These are phyloP conservation scores for Halcyon chelicuti DNA, from an alignment of 2,797 vertebrate genomes.

Conservation along the genomic window DNA sequence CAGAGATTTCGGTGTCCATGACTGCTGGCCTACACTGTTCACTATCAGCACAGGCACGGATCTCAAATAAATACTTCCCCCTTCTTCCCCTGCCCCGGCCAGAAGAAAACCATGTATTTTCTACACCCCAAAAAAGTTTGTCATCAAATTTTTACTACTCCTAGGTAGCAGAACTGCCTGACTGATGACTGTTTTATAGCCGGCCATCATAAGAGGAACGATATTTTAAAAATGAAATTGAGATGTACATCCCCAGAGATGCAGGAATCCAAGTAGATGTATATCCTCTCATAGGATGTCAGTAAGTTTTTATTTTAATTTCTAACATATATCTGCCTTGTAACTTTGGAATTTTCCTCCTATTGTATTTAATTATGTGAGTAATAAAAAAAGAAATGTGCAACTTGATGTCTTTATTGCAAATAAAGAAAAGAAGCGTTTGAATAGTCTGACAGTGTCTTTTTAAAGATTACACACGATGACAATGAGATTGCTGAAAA, in stretches of 20 bases:
- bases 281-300: neutral
- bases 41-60: neutral
- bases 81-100: rapidly evolving
- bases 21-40: neutral
- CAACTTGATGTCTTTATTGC: neutral
- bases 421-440: conserved; percentile 7
- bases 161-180: neutral
- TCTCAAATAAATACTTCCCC: neutral
- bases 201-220: neutral
- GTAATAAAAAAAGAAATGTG: neutral
- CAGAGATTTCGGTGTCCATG: neutral
- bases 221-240: neutral
- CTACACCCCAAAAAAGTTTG: neutral
- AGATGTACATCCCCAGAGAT: neutral
- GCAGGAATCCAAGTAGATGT: neutral
- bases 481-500: conserved; percentile 34
- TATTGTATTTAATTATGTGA: neutral
- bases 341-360: neutral
- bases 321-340: neutral
- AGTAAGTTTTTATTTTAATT: neutral
- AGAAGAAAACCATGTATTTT: neutral
- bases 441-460: neutral
- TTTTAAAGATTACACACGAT: conserved; percentile 30
- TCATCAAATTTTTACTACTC: neutral
- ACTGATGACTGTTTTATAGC: neutral